A percentile compares a stretch with the other conserved stretches of the same genome.
Conservation (phyloP, 2,797 vertebrate species). For the Cephalopachus bancanus region DNA sequence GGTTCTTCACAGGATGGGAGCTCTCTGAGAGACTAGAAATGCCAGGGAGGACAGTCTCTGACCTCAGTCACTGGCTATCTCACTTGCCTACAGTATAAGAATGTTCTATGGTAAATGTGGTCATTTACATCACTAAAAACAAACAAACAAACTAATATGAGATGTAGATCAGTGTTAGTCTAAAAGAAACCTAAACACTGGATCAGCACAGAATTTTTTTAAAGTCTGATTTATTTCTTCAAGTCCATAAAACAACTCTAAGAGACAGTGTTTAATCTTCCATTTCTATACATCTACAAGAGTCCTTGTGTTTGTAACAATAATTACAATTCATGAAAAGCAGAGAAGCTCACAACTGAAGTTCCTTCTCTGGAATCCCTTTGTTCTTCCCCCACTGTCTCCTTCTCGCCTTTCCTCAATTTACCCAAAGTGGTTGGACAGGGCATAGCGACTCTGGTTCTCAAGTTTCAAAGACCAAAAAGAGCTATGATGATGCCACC, state of each 20-base stretch:
- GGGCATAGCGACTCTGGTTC: slow-evolving; percentile 6
- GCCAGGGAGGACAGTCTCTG: background rate
- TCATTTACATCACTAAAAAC: background rate
- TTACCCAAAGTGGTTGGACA: slow-evolving; percentile 29
- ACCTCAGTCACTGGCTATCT: background rate
- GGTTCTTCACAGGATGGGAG: background rate
- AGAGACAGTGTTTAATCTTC: slow-evolving; percentile 49
- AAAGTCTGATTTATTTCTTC: slow-evolving; percentile 72
- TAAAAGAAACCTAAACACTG: slow-evolving; percentile 42
- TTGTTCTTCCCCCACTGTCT: background rate
- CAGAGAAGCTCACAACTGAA: background rate
- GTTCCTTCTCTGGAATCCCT: background rate
- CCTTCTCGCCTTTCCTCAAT: background rate
- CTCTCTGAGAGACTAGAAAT: background rate
- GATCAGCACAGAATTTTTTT: slow-evolving; percentile 48
- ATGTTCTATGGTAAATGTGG: background rate
- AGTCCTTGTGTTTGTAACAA: slow-evolving; percentile 38
- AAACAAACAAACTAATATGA: too few relatives aligned
- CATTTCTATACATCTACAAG: slow-evolving; percentile 39
- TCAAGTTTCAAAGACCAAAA: slow-evolving; percentile 11
- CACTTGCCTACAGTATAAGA: background rate
- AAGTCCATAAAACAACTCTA: slow-evolving; percentile 7
- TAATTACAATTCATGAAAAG: slow-evolving; percentile 56
- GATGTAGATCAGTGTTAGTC: background rate
- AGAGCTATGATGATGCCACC: background rate